Evolutionary conservation across 2,888 invertebrate species (phyloP).

Genomic region (Macrosiphum euphorbiae): DNA sequence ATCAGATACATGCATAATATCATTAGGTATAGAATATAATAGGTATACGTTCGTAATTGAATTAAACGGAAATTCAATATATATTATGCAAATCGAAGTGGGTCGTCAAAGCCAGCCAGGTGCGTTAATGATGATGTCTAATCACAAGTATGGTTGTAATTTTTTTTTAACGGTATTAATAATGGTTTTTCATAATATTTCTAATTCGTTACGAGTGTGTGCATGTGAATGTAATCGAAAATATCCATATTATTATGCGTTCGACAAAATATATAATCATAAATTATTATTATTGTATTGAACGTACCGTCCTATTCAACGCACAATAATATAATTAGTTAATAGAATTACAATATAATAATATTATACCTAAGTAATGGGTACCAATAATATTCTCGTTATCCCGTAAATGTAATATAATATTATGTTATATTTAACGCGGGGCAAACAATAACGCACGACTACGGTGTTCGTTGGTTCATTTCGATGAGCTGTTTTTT

Average conservation of each 20-base stretch:
- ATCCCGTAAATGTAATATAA: neutral
- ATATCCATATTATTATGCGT: neutral
- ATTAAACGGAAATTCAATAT: conserved; percentile 28
- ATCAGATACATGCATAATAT: neutral
- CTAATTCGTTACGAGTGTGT: neutral
- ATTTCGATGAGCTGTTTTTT: conserved; percentile 9
- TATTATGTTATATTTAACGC: neutral
- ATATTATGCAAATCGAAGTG: conserved; percentile 13
- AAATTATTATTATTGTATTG: neutral
- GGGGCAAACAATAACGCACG: conserved; percentile 31
- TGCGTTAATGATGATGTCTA: conserved; percentile 4
- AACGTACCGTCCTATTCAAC: neutral
- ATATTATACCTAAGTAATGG: neutral
- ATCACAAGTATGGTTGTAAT: neutral
- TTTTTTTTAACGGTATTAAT: conserved; percentile 6
- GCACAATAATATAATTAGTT: neutral
- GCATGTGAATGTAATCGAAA: neutral
- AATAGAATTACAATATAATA: neutral
- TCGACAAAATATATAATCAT: neutral
- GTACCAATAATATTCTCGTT: neutral
- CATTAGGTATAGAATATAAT: neutral
- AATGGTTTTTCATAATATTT: neutral
- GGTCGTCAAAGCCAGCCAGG: neutral
- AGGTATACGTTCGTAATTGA: conserved; percentile 12
- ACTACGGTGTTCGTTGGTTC: neutral